Percentiles rank a stretch among this genome's conserved stretches.
These are phyloP conservation scores for Callipepla californica DNA, from an alignment of 2,113 vertebrate genomes.

Conservation along the genomic window DNA sequence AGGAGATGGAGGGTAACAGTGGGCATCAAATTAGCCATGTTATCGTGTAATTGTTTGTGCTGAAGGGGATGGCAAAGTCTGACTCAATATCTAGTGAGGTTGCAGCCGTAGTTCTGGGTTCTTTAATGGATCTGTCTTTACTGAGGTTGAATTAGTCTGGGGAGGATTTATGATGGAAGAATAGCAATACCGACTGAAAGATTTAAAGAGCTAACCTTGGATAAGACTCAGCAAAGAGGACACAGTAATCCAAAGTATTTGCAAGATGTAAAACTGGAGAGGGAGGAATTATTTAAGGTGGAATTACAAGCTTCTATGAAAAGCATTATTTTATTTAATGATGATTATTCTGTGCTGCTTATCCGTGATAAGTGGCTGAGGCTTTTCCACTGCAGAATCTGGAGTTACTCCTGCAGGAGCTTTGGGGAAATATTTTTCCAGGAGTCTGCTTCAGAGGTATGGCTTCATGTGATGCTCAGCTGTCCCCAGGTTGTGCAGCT, in stretches of 20 bases:
- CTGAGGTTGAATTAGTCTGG: background rate
- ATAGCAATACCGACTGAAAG: background rate
- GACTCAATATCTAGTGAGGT: accelerated
- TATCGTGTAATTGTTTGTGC: background rate
- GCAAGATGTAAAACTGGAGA: background rate
- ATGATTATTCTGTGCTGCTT: background rate
- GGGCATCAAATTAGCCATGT: background rate
- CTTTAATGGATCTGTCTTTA: background rate
- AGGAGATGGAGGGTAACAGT: accelerated
- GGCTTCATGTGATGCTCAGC: background rate
- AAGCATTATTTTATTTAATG: background rate
- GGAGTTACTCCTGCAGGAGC: background rate
- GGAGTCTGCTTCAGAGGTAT: background rate
- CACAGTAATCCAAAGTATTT: background rate
- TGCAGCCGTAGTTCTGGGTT: background rate
- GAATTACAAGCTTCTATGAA: background rate
- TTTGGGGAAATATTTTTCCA: background rate
- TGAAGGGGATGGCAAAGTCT: background rate
- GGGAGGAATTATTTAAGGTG: background rate
- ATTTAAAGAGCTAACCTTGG: background rate
- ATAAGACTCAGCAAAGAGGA: background rate
- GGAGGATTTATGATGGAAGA: background rate
- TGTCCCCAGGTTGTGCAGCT: background rate
- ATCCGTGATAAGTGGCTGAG: background rate
- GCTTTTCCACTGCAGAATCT: background rate